Conservation (phyloP, 1,140 invertebrate genomes). For the Scaptomyza hsui region DNA sequence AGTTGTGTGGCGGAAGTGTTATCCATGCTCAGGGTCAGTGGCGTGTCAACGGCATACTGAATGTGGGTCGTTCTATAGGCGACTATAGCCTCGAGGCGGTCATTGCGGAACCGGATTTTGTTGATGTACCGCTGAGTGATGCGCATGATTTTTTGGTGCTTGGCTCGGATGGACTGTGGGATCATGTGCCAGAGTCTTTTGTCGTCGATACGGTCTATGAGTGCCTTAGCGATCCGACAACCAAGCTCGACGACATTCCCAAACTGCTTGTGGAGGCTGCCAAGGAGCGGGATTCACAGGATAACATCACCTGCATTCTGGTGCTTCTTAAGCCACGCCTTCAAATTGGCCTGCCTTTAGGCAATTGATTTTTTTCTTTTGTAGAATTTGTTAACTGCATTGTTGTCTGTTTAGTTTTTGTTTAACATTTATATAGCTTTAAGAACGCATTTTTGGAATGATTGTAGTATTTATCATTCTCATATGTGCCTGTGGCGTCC, state of each 20-base stretch:
- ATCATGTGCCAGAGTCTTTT: constrained; percentile 88
- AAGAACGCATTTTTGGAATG: constrained; percentile 28
- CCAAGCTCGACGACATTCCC: constrained; percentile 75
- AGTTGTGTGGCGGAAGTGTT: constrained; percentile 65
- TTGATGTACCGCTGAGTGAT: constrained; percentile 87
- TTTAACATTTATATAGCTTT: constrained; percentile 31
- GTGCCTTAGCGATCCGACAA: constrained; percentile 48
- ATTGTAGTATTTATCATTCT: constrained; percentile 7
- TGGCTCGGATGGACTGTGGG: constrained; percentile 97
- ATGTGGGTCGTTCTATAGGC: constrained; percentile 80
- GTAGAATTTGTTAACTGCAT: constrained; percentile 48
- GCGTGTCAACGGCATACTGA: constrained; percentile 81
- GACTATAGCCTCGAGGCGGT: constrained; percentile 87
- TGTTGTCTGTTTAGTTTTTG: constrained; percentile 31
- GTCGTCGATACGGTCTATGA: constrained; percentile 85
- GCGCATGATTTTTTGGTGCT: constrained; percentile 96
- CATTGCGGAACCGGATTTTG: constrained; percentile 93
- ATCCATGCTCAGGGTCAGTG: constrained; percentile 76
- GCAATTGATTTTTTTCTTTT: constrained; percentile 11
- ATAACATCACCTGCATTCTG: constrained; percentile 76
- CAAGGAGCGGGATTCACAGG: constrained; percentile 73
- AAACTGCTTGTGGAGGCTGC: constrained; percentile 73
- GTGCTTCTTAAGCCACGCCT: constrained; percentile 69
- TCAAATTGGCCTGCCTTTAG: constrained; percentile 46
- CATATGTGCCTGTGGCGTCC: constrained; percentile 30